Percentiles rank a stretch among this genome's conserved stretches.
These are phyloP conservation scores for Myrmecobius fasciatus DNA, from an alignment of 2,113 vertebrate genomes.

Conservation along the genomic window DNA sequence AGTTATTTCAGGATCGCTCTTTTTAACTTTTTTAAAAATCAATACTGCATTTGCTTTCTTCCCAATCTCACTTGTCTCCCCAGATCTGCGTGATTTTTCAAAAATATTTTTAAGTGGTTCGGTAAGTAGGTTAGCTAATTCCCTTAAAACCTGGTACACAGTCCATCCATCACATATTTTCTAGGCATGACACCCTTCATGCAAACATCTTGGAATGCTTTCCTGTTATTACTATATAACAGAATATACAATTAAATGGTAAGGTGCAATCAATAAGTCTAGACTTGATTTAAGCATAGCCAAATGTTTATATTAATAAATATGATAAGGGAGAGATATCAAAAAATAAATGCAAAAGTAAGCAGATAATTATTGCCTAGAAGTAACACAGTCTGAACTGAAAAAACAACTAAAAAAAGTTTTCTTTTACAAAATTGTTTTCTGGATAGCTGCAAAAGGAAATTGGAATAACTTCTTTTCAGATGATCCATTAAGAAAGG, in stretches of 20 bases:
- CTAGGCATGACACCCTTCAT: constrained; percentile 76
- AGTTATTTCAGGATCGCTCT: constrained; percentile 62
- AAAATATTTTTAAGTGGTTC: constrained; percentile 73
- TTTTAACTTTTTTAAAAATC: constrained; percentile 76
- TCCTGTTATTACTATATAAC: constrained; percentile 66
- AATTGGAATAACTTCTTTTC: neutral
- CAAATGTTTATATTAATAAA: constrained; percentile 70
- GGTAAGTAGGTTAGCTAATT: constrained; percentile 72
- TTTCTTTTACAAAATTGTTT: neutral
- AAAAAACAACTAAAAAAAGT: neutral
- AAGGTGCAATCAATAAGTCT: constrained; percentile 80
- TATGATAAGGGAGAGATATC: constrained; percentile 46
- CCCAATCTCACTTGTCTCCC: constrained; percentile 59
- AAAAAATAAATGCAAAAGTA: constrained; percentile 64
- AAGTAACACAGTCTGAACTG: neutral
- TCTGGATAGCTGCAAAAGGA: neutral
- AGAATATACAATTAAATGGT: constrained; percentile 74
- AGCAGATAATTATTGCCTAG: constrained; percentile 44
- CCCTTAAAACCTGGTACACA: constrained; percentile 64
- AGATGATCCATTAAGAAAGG: neutral
- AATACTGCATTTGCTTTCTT: constrained; percentile 66
- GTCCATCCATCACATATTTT: constrained; percentile 76
- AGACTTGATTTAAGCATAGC: constrained; percentile 78
- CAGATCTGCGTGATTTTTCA: constrained; percentile 58
- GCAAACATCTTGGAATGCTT: constrained; percentile 76